Conservation (phyloP, 2,888 invertebrate species). For the Perdita meconis region DNA sequence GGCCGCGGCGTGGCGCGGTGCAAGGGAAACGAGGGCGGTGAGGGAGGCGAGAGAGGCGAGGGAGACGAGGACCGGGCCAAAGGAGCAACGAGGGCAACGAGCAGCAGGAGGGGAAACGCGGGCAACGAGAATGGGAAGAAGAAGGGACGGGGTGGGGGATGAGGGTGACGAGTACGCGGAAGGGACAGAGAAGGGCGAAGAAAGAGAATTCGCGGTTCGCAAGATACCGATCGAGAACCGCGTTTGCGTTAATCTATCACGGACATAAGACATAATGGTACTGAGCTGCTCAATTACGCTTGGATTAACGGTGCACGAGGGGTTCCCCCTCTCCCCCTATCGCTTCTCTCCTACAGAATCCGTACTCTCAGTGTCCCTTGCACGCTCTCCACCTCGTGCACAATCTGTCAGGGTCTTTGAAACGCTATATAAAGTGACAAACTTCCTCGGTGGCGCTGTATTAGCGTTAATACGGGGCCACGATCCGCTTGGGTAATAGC, state of each 20-base stretch:
- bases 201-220: slow-evolving; percentile 33
- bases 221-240: slow-evolving; percentile 42
- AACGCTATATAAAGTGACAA: slow-evolving; percentile 82
- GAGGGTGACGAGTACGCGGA: rapidly evolving
- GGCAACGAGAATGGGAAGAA: too few relatives aligned
- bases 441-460: slow-evolving; percentile 76
- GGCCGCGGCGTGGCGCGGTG: too few relatives aligned
- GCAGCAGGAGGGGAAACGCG: background rate
- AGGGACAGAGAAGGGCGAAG: too few relatives aligned
- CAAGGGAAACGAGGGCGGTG: background rate
- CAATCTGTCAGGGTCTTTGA: slow-evolving; percentile 76
- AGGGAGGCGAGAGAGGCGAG: background rate
- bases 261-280: slow-evolving; percentile 68
- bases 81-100: background rate
- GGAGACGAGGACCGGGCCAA: background rate
- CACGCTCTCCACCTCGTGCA: slow-evolving; percentile 72
- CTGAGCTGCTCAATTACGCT: slow-evolving; percentile 69
- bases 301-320: slow-evolving; percentile 69
- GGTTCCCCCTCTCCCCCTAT: slow-evolving; percentile 54
- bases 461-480: slow-evolving; percentile 68
- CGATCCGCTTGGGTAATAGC: slow-evolving; percentile 50
- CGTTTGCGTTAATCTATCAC: slow-evolving; percentile 60
- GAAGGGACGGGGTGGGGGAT: too few relatives aligned
- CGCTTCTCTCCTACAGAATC: slow-evolving; percentile 61
- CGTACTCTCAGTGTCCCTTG: slow-evolving; percentile 70